A percentile compares a stretch with the other conserved stretches of the same genome.
Conservation (phyloP, 2,888 invertebrate species). For the Drosophila histrio region DNA sequence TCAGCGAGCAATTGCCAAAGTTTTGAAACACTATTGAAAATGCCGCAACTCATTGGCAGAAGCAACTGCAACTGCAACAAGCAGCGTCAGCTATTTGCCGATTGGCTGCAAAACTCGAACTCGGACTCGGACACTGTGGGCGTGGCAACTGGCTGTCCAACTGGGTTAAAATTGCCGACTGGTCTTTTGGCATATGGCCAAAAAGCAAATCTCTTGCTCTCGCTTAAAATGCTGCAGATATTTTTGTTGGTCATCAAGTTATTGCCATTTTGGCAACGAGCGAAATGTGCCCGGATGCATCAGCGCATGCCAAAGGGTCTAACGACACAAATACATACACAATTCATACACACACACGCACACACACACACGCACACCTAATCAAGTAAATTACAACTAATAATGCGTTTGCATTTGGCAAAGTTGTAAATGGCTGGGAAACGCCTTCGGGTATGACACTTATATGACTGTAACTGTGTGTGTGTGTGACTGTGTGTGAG, state of each 20-base stretch:
- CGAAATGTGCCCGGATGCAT: slow-evolving; percentile 9
- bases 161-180: background rate
- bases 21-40: slow-evolving; percentile 19
- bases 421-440: slow-evolving; percentile 32
- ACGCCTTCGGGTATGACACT: background rate
- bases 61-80: slow-evolving; percentile 1
- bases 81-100: too few relatives aligned
- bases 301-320: slow-evolving; percentile 7
- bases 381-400: slow-evolving; percentile 44
- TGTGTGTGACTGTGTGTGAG: background rate
- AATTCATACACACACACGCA: slow-evolving; percentile 1
- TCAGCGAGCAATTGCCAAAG: slow-evolving; percentile 28
- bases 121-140: background rate
- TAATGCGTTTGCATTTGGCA: slow-evolving; percentile 43
- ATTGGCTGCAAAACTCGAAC: slow-evolving; percentile 1
- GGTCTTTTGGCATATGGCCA: slow-evolving; percentile 10
- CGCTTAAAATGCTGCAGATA: slow-evolving; percentile 1
- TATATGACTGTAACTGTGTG: background rate
- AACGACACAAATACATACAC: background rate
- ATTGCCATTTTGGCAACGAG: slow-evolving; percentile 14
- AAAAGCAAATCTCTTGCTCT: slow-evolving; percentile 3
- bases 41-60: slow-evolving; percentile 23
- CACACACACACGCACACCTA: slow-evolving; percentile 9
- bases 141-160: background rate
- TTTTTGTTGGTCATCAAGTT: slow-evolving; percentile 19